Base-by-base conservation (phyloP, 2,888 invertebrate genomes). In the Andrena minutula region DNA sequence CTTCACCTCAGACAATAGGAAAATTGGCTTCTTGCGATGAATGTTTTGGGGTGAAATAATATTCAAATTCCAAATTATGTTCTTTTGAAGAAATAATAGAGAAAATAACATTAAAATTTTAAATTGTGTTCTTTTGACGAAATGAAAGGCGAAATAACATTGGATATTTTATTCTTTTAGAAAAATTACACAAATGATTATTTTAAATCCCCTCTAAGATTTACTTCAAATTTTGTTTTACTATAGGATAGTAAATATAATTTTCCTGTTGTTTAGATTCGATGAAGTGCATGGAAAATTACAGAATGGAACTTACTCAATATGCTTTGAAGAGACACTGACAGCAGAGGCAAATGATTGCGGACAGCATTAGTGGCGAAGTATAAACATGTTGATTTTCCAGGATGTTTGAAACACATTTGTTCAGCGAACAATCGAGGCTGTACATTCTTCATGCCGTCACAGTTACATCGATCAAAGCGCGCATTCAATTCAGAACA, bases 341-440 rank as follows among this genome's bases (percentile, higher is more conserved):
- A n/a, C 61, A 56, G 61, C 58, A 73, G 28, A 47, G 49, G 41
- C 12, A 64, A 82, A 76, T 70, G 75, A 70, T 81, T 61, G 47
- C 56, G 49, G 23, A 20, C 23, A 66, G 47, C 71, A 71, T 80
- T 75, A 80, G 80, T 47, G 75, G 49, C 32, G 28, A 16, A 30
- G 79, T 58, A 71, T 69, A 80, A 82, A 80, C 58, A 51, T 75
- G 75, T 75, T 82, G 72, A 72, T 80, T 82, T 82, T 71, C 53
- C 20, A 30, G 66, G 47, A 10, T 72, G 35, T 26, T 58, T 41
- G 26, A 53, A 80, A 71, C 71, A 51, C 51, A 58, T 72, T 72
- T 58, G 35, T 68, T 68, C 71, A 20, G 0, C 7, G 71, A 35
- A 49, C 61, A 80, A 65, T 47, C 65, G 49, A 63, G 5, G 35